phyloP scores from a whole-genome alignment of 2,113 vertebrate genomes.

The Charina bottae region DNA sequence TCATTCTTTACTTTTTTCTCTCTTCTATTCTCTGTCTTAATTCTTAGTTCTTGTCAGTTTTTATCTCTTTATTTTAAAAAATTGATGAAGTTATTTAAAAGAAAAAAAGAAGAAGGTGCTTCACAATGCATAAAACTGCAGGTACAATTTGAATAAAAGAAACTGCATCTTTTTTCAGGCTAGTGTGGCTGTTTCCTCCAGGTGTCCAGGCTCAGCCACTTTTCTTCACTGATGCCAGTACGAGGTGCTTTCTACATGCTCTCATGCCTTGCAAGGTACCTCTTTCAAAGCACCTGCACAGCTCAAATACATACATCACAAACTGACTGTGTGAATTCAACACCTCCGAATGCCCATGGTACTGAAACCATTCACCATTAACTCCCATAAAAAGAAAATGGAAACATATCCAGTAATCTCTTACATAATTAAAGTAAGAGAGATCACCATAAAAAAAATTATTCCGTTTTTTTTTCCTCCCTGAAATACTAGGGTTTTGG shows the following conservation, averaged over 20 bases:
- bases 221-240: not conserved
- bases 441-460: not conserved
- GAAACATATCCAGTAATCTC: not conserved
- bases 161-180: not conserved
- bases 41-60: too few species aligned
- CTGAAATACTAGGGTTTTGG: not conserved
- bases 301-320: not conserved
- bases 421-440: not conserved
- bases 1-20: too few species aligned
- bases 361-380: not conserved
- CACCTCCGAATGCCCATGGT: not conserved
- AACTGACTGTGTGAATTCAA: not conserved
- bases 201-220: not conserved
- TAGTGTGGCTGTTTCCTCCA: not conserved
- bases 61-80: too few species aligned
- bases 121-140: not conserved
- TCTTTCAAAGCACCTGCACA: not conserved
- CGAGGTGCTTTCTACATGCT: not conserved
- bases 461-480: not conserved
- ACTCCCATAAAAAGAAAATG: not conserved
- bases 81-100: too few species aligned
- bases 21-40: too few species aligned
- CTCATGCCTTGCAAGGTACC: not conserved
- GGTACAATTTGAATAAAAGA: not conserved
- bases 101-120: not conserved